Conservation (phyloP, 2,888 invertebrate genomes). For the Microctonus hyperodae region DNA sequence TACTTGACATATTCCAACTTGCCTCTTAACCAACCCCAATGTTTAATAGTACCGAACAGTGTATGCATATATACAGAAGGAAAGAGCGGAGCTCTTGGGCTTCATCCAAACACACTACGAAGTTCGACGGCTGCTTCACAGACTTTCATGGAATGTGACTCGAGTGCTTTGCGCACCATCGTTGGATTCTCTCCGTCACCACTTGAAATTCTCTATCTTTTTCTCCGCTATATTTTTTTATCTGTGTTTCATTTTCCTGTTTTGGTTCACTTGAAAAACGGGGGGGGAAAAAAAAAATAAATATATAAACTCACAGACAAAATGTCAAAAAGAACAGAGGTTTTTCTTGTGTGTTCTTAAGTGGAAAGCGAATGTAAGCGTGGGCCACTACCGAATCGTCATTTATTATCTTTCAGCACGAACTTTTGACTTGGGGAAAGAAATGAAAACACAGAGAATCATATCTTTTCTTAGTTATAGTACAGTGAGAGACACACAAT, state of each 20-base stretch:
- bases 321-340: slow-evolving; percentile 1
- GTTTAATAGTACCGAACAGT: slow-evolving; percentile 10
- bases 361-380: neutral
- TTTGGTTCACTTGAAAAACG: neutral
- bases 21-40: slow-evolving; percentile 25
- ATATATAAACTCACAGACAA: slow-evolving; percentile 11
- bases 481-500: neutral
- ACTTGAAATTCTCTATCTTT: slow-evolving; percentile 8
- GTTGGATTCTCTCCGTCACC: slow-evolving; percentile 5
- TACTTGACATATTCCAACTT: slow-evolving; percentile 28
- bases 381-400: slow-evolving; percentile 11
- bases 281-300: neutral
- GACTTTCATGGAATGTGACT: slow-evolving; percentile 30
- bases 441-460: slow-evolving; percentile 16
- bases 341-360: neutral
- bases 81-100: slow-evolving; percentile 18
- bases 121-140: slow-evolving; percentile 27
- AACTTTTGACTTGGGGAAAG: slow-evolving; percentile 15
- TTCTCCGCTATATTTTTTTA: neutral
- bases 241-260: slow-evolving; percentile 13
- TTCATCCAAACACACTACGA: slow-evolving; percentile 29
- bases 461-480: neutral
- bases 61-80: neutral
- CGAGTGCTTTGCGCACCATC: slow-evolving; percentile 24
- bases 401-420: slow-evolving; percentile 35